Base-by-base conservation (phyloP, 2,888 invertebrate genomes). In the Leucozona laternaria region DNA sequence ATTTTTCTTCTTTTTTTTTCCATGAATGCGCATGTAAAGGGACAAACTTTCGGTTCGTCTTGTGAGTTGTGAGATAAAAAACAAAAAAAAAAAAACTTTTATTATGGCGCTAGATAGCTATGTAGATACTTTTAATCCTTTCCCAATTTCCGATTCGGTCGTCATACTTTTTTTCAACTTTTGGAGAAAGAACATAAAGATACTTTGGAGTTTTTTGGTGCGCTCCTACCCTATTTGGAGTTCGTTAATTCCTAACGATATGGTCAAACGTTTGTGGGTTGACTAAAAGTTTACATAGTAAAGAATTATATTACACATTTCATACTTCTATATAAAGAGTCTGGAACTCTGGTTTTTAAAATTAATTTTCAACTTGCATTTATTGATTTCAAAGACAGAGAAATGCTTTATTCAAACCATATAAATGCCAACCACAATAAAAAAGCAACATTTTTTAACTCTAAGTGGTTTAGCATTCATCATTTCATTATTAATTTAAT, bases 1-100 rank as follows among this genome's bases (percentile, higher is more conserved):
- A 90, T 90, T 90, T 90, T 90, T 90, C 89, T 84, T 72, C 0
- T 90, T 90, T 90, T 90, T 88, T 84, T 75, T 82, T 17, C 13
- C 60, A 40, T 37, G 57, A 75, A 79, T 70, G 70, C 64, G 64
- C 53, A 75, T 50, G 60, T 34, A 71, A 76, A 53, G 34, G 68
- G 50, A 57, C 40, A 71, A 79, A 75, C 34, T 76, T 76, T 82
- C 53, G 17, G 68, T 82, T 66, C 31, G 75, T 55, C 66, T 40
- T 57, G 8, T 11, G 48, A 55, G 37, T 48, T 58, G n/a, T n/a
- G n/a, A n/a, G n/a, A n/a, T n/a, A n/a, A 48, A 50, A 15, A 37
- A 37, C 13, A 22, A 15, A 40, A 40, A 40, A 40, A 37, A 37
- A 13, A 34, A 84, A 79, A 79, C 58, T 76, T 75, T 34, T 66